A percentile compares a stretch with the other conserved stretches of the same genome.
Conservation (phyloP, 2,888 invertebrate genomes). For the Ecdyonurus torrentis region DNA sequence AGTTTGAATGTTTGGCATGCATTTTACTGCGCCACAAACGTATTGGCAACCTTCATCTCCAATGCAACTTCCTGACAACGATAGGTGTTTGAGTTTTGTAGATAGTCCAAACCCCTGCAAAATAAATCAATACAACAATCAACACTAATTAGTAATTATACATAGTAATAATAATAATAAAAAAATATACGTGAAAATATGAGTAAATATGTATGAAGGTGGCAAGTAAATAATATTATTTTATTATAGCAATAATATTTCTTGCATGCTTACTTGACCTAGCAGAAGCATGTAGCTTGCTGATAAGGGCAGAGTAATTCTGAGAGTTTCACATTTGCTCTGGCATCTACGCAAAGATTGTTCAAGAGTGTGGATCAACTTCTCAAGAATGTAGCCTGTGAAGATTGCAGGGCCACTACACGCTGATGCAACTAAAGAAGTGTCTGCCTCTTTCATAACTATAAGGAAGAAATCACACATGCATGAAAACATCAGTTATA, state of each 20-base stretch:
- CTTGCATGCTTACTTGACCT: slow-evolving; percentile 9
- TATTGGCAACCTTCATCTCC: slow-evolving; percentile 55
- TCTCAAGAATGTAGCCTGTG: slow-evolving; percentile 50
- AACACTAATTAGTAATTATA: not conserved
- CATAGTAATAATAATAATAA: too few relatives aligned
- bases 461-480: not conserved
- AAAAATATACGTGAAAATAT: not conserved
- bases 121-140: not conserved
- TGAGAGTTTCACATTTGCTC: slow-evolving; percentile 39
- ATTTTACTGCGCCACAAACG: slow-evolving; percentile 48
- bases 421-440: not conserved
- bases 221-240: too few relatives aligned
- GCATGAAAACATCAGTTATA: too few relatives aligned
- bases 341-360: slow-evolving; percentile 43
- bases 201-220: too few relatives aligned
- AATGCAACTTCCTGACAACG: slow-evolving; percentile 47
- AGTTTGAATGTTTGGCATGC: slow-evolving; percentile 46
- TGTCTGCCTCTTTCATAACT: not conserved
- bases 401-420: slow-evolving; percentile 44
- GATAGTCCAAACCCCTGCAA: slow-evolving; percentile 40
- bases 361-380: slow-evolving; percentile 43
- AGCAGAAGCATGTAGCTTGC: slow-evolving; percentile 43
- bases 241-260: too few relatives aligned
- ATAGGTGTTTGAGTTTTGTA: slow-evolving; percentile 45
- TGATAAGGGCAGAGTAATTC: slow-evolving; percentile 51